phyloP scores from a whole-genome alignment of 2,888 invertebrate genomes.

The Ecdyonurus torrentis region DNA sequence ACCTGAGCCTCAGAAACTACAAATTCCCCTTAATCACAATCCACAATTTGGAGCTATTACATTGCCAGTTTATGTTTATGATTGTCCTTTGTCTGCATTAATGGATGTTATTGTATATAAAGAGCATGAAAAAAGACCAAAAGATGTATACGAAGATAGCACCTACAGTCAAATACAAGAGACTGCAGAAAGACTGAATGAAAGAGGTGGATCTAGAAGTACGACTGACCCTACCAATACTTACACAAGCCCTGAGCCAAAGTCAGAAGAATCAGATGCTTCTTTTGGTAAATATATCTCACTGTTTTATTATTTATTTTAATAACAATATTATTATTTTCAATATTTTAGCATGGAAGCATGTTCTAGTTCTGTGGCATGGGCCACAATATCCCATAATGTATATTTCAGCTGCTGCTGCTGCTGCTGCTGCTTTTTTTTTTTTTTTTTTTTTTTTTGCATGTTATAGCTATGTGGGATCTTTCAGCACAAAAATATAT shows the following conservation, averaged over 20 bases:
- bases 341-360: no score
- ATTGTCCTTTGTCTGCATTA: constrained; percentile 40
- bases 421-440: background rate
- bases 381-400: background rate
- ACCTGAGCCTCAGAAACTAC: background rate
- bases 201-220: background rate
- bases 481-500: no score
- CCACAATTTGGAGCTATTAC: constrained; percentile 23
- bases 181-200: background rate
- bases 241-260: constrained; percentile 29
- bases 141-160: constrained; percentile 36
- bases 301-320: no score
- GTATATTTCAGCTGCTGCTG: background rate
- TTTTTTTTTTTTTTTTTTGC: constrained; percentile 8
- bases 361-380: no score
- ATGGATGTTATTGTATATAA: constrained; percentile 35
- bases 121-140: constrained; percentile 23
- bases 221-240: constrained; percentile 16
- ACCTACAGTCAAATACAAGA: constrained; percentile 24
- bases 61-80: constrained; percentile 48
- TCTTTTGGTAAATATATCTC: constrained; percentile 15
- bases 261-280: constrained; percentile 30
- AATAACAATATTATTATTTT: no score
- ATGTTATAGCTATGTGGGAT: no score
- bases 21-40: constrained; percentile 8